Evolutionary conservation across 2,797 vertebrate genomes (phyloP).

Genomic region (Xenopus petersii): DNA sequence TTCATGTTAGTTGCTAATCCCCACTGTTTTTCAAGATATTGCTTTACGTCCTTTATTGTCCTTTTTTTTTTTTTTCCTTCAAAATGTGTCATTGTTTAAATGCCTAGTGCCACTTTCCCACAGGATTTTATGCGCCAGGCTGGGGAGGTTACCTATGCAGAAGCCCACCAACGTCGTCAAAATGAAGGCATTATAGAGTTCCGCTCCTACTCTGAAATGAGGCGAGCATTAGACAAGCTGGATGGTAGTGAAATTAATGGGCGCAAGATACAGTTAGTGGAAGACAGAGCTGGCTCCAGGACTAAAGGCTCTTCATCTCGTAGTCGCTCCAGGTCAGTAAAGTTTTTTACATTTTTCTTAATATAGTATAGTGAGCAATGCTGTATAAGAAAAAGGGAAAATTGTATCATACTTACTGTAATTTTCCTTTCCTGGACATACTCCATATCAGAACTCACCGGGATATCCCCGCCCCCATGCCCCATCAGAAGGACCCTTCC

Average conservation of each 20-base stretch:
- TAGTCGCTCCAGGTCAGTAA: slow-evolving; percentile 63
- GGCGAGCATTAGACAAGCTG: slow-evolving; percentile 93
- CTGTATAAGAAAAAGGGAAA: slow-evolving; percentile 70
- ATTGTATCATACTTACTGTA: too few species aligned
- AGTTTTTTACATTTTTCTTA: neutral
- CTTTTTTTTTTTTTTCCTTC: too few species aligned
- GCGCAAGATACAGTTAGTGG: slow-evolving; percentile 91
- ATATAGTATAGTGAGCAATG: slow-evolving; percentile 62
- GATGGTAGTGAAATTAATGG: slow-evolving; percentile 95
- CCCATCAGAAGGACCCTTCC: too few species aligned
- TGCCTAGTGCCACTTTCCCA: slow-evolving; percentile 10
- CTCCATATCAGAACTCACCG: too few species aligned
- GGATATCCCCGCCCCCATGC: too few species aligned
- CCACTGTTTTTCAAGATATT: too few species aligned
- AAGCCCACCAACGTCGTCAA: slow-evolving; percentile 91
- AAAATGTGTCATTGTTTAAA: too few species aligned
- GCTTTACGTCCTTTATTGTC: too few species aligned
- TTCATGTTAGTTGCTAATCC: too few species aligned
- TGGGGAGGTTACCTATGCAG: slow-evolving; percentile 95
- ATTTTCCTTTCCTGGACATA: too few species aligned
- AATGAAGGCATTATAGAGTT: slow-evolving; percentile 98
- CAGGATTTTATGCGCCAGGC: slow-evolving; percentile 98
- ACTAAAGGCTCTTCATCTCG: slow-evolving; percentile 90
- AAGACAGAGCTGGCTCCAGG: slow-evolving; percentile 87
- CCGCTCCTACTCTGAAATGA: slow-evolving; percentile 95